These are phyloP conservation scores for Cetoscarus ocellatus DNA, from an alignment of 2,797 vertebrate species.

Conservation along the genomic window DNA sequence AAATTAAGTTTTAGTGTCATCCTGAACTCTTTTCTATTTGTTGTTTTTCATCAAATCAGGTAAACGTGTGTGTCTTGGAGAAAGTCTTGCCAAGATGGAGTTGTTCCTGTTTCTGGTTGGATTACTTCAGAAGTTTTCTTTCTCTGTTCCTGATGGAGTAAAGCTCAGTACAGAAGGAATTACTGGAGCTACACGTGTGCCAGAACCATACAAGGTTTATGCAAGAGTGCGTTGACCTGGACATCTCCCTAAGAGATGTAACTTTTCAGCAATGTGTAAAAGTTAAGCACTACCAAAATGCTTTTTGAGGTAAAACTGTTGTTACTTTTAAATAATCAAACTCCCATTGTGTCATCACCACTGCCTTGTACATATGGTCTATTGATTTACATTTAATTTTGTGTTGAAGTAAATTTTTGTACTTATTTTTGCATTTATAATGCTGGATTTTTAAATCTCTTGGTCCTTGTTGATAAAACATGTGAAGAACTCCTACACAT, in stretches of 20 bases:
- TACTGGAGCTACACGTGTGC: conserved; percentile 73
- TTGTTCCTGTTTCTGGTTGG: conserved; percentile 80
- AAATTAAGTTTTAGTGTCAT: neutral
- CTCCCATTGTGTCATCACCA: no score
- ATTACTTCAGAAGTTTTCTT: conserved; percentile 87
- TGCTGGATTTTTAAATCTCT: no score
- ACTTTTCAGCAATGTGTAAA: neutral
- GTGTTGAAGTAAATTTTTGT: no score
- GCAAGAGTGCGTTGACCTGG: conserved; percentile 69
- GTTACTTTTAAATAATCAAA: no score
- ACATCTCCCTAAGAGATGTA: neutral
- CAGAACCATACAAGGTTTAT: conserved; percentile 77
- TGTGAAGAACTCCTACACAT: no score
- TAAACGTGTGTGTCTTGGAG: conserved; percentile 85
- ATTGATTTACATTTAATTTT: no score
- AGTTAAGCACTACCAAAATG: no score
- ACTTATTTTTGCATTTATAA: no score
- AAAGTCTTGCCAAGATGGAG: conserved; percentile 84
- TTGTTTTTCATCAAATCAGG: conserved; percentile 72
- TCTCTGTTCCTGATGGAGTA: conserved; percentile 71
- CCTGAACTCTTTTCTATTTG: neutral
- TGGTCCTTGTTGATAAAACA: no score
- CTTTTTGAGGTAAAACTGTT: no score
- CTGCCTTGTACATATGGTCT: no score
- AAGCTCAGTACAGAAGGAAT: conserved; percentile 68